Percentiles rank a stretch among this genome's conserved stretches.
Conservation (phyloP, 2,888 invertebrate genomes). For the Notodonta ziczac region DNA sequence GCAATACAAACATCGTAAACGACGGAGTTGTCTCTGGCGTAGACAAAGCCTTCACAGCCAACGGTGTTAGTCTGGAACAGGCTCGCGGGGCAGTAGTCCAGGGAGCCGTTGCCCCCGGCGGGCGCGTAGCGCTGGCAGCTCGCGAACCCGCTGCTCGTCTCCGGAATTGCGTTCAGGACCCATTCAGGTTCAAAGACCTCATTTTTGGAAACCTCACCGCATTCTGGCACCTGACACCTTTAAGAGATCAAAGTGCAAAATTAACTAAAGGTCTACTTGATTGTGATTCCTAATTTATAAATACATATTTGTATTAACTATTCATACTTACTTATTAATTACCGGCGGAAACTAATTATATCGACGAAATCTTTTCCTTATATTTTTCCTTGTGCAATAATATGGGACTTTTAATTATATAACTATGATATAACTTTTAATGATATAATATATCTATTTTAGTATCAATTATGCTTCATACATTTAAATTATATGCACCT, state of each 20-base stretch:
- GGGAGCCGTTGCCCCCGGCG: constrained; percentile 46
- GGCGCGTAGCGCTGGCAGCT: constrained; percentile 74
- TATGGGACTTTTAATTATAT: too few relatives aligned
- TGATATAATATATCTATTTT: too few relatives aligned
- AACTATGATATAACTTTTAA: too few relatives aligned
- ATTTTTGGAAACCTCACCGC: constrained; percentile 65
- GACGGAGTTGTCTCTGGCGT: constrained; percentile 63
- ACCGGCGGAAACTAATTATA: too few relatives aligned
- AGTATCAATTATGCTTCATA: too few relatives aligned
- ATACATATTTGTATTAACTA: too few relatives aligned
- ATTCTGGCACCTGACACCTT: constrained; percentile 82
- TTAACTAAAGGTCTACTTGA: too few relatives aligned
- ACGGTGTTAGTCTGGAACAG: constrained; percentile 46
- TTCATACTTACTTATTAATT: too few relatives aligned
- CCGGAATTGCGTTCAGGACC: constrained; percentile 74
- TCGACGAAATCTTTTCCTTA: too few relatives aligned
- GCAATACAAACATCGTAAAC: constrained; percentile 66
- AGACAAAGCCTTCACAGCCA: constrained; percentile 60
- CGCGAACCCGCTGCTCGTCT: constrained; percentile 51
- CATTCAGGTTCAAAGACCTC: constrained; percentile 65
- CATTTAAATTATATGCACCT: too few relatives aligned
- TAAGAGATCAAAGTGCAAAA: not conserved
- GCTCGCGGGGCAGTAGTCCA: constrained; percentile 55
- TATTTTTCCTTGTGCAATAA: too few relatives aligned
- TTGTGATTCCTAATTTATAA: too few relatives aligned